Percentiles rank a stretch among this genome's conserved stretches.
Evolutionary conservation across 2,113 vertebrate species (phyloP).

Genomic region (Lophius piscatorius): DNA sequence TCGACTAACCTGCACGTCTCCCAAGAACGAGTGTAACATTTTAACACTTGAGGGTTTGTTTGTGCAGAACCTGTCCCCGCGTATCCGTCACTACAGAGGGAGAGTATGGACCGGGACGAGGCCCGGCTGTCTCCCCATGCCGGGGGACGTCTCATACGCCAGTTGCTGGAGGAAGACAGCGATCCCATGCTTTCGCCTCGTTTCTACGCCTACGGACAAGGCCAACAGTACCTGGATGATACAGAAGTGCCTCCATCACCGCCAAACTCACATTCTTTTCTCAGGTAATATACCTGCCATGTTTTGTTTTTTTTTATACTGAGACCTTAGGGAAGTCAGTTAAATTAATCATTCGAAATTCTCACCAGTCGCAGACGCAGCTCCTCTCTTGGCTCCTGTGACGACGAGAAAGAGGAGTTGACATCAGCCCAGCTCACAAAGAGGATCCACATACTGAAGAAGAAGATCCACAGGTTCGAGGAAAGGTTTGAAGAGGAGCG

Average conservation of each 20-base stretch:
- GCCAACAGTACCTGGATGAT: slow-evolving; percentile 94
- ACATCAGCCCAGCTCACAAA: slow-evolving; percentile 92
- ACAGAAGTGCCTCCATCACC: slow-evolving; percentile 97
- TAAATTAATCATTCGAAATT: neutral
- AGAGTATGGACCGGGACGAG: slow-evolving; percentile 86
- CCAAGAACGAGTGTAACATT: neutral
- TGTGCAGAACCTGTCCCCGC: slow-evolving; percentile 87
- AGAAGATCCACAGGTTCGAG: slow-evolving; percentile 95
- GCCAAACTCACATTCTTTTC: slow-evolving; percentile 94
- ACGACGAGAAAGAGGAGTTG: slow-evolving; percentile 89
- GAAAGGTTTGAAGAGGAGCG: slow-evolving; percentile 95
- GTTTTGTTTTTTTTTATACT: neutral
- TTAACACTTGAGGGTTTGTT: neutral
- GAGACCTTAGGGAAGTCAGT: no score
- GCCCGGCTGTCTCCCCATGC: slow-evolving; percentile 90
- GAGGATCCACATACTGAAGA: slow-evolving; percentile 93
- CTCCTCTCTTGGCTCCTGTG: slow-evolving; percentile 91
- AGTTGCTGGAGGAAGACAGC: slow-evolving; percentile 90
- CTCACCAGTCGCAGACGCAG: slow-evolving; percentile 87
- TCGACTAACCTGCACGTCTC: neutral
- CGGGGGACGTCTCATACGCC: slow-evolving; percentile 88
- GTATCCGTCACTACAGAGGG: slow-evolving; percentile 87
- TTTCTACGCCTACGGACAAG: slow-evolving; percentile 92
- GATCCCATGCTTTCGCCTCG: slow-evolving; percentile 97
- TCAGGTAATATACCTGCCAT: slow-evolving; percentile 81